Evolutionary conservation across 2,797 vertebrate species (phyloP), one percentile per base, ranked within the genome.

Genomic region (Lepilemur ruficaudatus): DNA sequence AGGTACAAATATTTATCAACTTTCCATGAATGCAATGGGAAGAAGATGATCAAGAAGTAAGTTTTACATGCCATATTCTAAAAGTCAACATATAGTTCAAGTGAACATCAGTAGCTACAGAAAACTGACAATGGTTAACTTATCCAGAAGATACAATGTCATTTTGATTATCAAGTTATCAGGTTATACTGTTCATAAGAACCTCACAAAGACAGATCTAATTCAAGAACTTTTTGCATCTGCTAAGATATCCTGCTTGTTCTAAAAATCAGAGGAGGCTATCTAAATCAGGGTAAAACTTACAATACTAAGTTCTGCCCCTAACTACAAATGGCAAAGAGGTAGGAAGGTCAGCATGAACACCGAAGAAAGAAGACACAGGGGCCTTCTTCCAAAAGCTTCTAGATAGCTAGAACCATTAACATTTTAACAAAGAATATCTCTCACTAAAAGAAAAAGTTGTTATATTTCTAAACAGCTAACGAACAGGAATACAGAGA

Each of bases 231-330:
- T 67, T 80, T 94, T 48, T 90, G 63, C 61, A 78, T 94, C 67
- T n/a, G 65, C 94, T 87, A 69, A 93, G 89, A 85, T 12, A 95
- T 3, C 12, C 7, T n/a, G 20, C 7, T 90, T 57, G 84, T 90
- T 84, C 94, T 89, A 93, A 83, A 90, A 82, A 32, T 67, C 18
- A 89, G n/a, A 78, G 65, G 25, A 85, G 12, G 25, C 48, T 2
- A 91, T 78, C 89, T 81, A 94, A 96, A 96, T 89, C 97, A 88
- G 78, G 93, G 95, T 1, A 48, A 96, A 95, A 97, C 88, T 85
- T 3, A 70, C 3, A 79, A 78, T 28, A 52, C 11, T 84, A 82
- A 72, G 72, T 25, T 79, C 30, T 78, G 55, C 69, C 79, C 38
- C 73, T 50, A 41, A 84, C 69, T 65, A 94, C 41, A n/a, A 92